Evolutionary conservation across 2,797 vertebrate genomes (phyloP).

Genomic region (Echeneis naucrates): DNA sequence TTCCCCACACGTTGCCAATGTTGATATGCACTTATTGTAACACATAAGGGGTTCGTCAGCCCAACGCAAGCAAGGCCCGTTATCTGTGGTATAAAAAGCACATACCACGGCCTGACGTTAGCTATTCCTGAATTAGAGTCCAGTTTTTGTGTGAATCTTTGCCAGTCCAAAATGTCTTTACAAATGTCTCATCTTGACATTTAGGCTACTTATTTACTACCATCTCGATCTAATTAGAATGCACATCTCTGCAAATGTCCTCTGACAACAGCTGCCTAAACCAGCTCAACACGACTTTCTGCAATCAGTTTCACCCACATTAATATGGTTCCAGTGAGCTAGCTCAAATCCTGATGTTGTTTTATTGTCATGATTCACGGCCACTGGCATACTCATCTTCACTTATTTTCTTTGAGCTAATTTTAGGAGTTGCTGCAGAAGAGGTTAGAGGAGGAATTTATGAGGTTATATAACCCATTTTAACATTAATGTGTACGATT

Average conservation of each 20-base stretch:
- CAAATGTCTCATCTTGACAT: conserved; percentile 74
- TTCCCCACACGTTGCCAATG: too few species aligned
- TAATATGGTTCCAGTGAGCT: conserved; percentile 26
- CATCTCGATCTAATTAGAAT: conserved; percentile 64
- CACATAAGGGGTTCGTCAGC: too few species aligned
- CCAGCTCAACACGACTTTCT: conserved; percentile 9
- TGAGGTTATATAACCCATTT: conserved; percentile 63
- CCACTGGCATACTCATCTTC: background rate
- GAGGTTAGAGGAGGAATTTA: conserved; percentile 53
- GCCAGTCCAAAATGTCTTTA: conserved; percentile 17
- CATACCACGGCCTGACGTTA: too few species aligned
- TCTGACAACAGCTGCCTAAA: background rate
- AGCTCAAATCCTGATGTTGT: conserved; percentile 20
- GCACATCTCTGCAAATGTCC: conserved; percentile 20
- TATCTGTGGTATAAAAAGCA: too few species aligned
- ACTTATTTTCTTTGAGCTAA: conserved; percentile 1
- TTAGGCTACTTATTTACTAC: conserved; percentile 64
- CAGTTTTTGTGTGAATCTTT: conserved; percentile 32
- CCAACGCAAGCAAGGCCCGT: too few species aligned
- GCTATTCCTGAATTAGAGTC: too few species aligned
- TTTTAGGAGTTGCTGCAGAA: conserved; percentile 27
- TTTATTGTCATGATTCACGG: background rate
- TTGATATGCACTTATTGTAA: too few species aligned
- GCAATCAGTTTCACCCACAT: conserved; percentile 2
- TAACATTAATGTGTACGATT: conserved; percentile 41